phyloP scores from a whole-genome alignment of 2,888 invertebrate genomes.

The Trachelus troglodyta region DNA sequence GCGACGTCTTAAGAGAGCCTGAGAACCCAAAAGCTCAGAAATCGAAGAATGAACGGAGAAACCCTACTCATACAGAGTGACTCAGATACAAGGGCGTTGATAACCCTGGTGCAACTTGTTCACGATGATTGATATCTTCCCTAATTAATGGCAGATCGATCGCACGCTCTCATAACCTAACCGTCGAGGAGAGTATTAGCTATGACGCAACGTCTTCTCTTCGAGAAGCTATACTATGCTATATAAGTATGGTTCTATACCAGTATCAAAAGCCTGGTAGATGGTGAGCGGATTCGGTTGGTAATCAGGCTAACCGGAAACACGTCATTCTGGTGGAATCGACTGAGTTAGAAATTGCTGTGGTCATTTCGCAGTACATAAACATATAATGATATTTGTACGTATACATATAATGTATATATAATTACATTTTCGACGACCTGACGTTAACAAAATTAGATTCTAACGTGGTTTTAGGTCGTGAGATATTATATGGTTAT shows the following conservation, averaged over 20 bases:
- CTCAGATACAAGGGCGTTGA: background rate
- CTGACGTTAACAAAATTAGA: background rate
- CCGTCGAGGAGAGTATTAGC: background rate
- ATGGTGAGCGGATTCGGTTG: background rate
- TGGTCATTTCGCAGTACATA: background rate
- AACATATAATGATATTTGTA: background rate
- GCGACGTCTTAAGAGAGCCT: conserved; percentile 1
- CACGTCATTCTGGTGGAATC: background rate
- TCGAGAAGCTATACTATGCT: background rate
- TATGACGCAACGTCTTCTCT: background rate
- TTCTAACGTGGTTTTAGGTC: background rate
- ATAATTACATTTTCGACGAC: too few species aligned
- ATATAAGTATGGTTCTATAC: background rate
- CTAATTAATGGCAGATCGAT: conserved; percentile 9
- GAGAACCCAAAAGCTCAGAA: background rate
- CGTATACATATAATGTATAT: too few species aligned
- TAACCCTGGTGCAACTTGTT: conserved; percentile 3
- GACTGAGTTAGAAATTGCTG: background rate
- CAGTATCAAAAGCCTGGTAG: background rate
- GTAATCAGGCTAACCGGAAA: background rate
- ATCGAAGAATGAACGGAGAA: background rate
- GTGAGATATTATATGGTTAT: background rate
- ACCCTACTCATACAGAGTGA: conserved; percentile 2
- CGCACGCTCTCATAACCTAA: background rate
- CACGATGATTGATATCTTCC: conserved; percentile 7